These are phyloP conservation scores for Mirza zaza DNA, from an alignment of 2,113 vertebrate species.

Conservation along the genomic window DNA sequence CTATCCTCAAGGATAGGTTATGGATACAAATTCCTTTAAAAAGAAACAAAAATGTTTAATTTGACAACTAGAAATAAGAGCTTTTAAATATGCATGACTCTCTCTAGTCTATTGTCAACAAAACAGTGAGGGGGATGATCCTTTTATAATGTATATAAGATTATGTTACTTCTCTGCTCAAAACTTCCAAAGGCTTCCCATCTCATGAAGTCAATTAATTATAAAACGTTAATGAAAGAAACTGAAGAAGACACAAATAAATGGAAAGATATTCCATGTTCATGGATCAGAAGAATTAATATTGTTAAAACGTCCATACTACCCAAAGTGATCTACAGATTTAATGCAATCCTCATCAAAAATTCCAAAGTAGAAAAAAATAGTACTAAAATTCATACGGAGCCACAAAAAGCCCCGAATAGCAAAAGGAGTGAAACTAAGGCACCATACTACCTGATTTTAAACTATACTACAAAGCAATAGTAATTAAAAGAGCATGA, in stretches of 20 bases:
- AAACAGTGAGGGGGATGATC: not conserved
- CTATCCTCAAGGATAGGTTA: not conserved
- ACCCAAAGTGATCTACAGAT: not conserved
- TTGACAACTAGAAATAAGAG: not conserved
- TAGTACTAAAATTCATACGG: not conserved
- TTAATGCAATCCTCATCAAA: not conserved
- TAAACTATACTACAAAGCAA: not conserved
- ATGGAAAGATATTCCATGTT: not conserved
- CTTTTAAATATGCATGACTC: not conserved
- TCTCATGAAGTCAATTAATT: not conserved
- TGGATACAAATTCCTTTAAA: not conserved
- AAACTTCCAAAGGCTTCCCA: not conserved
- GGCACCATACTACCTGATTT: not conserved
- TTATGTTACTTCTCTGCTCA: not conserved
- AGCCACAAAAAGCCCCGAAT: not conserved
- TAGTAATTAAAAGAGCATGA: not conserved
- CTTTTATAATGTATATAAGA: not conserved
- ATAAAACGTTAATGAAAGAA: not conserved
- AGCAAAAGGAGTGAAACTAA: not conserved
- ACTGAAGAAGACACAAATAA: not conserved
- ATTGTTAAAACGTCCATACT: not conserved
- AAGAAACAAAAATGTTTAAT: not conserved
- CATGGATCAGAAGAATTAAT: not conserved
- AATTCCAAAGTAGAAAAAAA: not conserved
- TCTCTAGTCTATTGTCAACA: not conserved